Evolutionary conservation across 2,888 invertebrate species (phyloP), one percentile per base, ranked within the genome.

Genomic region (Diarsia dahlii): DNA sequence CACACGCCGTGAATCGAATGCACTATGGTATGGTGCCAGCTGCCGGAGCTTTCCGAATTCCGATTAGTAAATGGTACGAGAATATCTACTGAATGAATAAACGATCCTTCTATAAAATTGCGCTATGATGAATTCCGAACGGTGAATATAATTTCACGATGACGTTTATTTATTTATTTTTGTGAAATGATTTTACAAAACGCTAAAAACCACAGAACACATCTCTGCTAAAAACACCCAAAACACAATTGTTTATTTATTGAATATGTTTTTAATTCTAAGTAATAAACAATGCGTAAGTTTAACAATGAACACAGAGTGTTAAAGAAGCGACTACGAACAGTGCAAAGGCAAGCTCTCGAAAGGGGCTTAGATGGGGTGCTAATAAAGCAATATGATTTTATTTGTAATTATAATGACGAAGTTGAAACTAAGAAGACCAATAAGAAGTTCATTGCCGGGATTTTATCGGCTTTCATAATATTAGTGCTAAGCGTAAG

Each of bases 271-370:
- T 76, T 60, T 52, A 60, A 74, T 46, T 56, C 34, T 52, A 66
- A 66, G 28, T 34, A 66, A 15, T 76, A 82, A 68, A 89, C 34
- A 85, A 89, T 89, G 89, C 84, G 74, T 76, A 83, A 78, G 63
- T 46, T 74, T 67, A 80, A 50, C 28, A 79, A 71, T 66, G 79
- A 77, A 46, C 74, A 73, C 50, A 81, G 60, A 78, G 58, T 78
- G 65, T 45, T 88, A 68, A 78, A 77, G 46, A 83, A 87, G 75
- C 85, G 74, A 28, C 71, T 96, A 78, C 89, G 88, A 86, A 72
- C 58, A 58, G 77, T 94, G 70, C 95, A 95, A 90, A 92, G 84
- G 77, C 90, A 81, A 87, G 95, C 95, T 45, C 87, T 94, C 71
- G 83, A 89, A 80, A 91, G 88, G 72, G 96, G 95, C 76, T 75